Conservation (phyloP, 2,797 vertebrate species). For the Zenarchopterus dispar region DNA sequence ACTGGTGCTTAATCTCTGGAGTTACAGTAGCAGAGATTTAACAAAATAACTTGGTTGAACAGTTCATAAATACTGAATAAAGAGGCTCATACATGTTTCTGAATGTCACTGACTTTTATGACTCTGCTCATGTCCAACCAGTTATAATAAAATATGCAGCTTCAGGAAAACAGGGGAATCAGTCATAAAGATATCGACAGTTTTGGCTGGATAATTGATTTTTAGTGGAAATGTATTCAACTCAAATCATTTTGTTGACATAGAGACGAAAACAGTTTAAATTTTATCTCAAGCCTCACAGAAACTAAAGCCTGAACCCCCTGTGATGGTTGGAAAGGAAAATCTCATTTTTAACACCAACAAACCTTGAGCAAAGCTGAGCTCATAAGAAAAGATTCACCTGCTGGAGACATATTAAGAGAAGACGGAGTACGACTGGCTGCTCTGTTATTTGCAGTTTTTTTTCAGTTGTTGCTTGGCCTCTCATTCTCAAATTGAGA, state of each 20-base stretch:
- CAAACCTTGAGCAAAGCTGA: background rate
- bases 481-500: no score
- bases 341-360: background rate
- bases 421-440: background rate
- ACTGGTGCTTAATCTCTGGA: background rate
- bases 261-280: background rate
- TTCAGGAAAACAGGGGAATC: conserved; percentile 10
- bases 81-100: no score
- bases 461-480: background rate
- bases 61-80: background rate
- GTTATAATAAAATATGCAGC: background rate
- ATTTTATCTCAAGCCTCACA: background rate
- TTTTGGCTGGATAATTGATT: conserved; percentile 24
- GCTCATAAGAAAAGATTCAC: background rate
- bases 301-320: background rate
- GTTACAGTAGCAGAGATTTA: conserved; percentile 1
- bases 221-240: background rate
- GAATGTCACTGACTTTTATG: no score
- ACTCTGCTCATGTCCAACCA: no score
- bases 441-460: background rate
- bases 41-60: background rate
- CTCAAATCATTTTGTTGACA: background rate
- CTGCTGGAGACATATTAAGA: background rate
- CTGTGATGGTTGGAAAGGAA: background rate
- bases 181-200: conserved; percentile 38